A percentile compares a stretch with the other conserved stretches of the same genome.
Evolutionary conservation across 37 sponge, comb jelly and placozoan genomes (phyloP).

Genomic region (Axinella damicornis): DNA sequence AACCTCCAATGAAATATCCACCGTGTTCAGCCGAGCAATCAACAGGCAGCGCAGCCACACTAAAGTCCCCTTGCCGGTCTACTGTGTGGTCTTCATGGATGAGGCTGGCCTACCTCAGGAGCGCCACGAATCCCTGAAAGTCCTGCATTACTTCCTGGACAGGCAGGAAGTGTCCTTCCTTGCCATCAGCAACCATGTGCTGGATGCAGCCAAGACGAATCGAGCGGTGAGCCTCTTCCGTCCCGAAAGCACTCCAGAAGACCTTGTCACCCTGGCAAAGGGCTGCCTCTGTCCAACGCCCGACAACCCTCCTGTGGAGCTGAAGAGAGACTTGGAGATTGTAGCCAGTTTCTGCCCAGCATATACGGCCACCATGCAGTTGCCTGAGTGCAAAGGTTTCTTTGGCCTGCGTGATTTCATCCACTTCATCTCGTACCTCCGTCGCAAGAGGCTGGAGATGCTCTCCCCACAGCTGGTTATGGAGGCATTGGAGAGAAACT

Average conservation of each 20-base stretch:
- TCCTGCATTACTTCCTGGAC: slow-evolving; percentile 92
- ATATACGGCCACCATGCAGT: slow-evolving; percentile 50
- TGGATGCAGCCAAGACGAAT: slow-evolving; percentile 96
- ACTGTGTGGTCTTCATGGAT: slow-evolving; percentile 95
- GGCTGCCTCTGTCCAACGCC: slow-evolving; percentile 68
- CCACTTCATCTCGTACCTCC: slow-evolving; percentile 83
- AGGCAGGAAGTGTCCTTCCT: slow-evolving; percentile 90
- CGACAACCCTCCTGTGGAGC: slow-evolving; percentile 63
- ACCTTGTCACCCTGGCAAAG: slow-evolving; percentile 67
- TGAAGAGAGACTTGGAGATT: slow-evolving; percentile 47
- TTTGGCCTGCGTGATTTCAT: slow-evolving; percentile 93
- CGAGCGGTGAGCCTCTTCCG: slow-evolving; percentile 91
- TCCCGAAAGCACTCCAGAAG: slow-evolving; percentile 64
- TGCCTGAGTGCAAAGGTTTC: slow-evolving; percentile 37
- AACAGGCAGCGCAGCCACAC: slow-evolving; percentile 64
- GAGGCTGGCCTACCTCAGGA: slow-evolving; percentile 96
- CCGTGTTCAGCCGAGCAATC: slow-evolving; percentile 87
- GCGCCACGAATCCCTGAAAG: slow-evolving; percentile 89
- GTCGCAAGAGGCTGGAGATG: slow-evolving; percentile 42
- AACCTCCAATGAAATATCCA: slow-evolving; percentile 89
- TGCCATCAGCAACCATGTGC: slow-evolving; percentile 90
- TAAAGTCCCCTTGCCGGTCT: slow-evolving; percentile 49
- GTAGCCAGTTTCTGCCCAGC: slow-evolving; percentile 58
- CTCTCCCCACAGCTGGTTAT: slow-evolving; percentile 73
- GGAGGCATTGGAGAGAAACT: slow-evolving; percentile 91